phyloP scores from a whole-genome alignment of 2,888 invertebrate genomes.

The Siphlonurus alternatus region DNA sequence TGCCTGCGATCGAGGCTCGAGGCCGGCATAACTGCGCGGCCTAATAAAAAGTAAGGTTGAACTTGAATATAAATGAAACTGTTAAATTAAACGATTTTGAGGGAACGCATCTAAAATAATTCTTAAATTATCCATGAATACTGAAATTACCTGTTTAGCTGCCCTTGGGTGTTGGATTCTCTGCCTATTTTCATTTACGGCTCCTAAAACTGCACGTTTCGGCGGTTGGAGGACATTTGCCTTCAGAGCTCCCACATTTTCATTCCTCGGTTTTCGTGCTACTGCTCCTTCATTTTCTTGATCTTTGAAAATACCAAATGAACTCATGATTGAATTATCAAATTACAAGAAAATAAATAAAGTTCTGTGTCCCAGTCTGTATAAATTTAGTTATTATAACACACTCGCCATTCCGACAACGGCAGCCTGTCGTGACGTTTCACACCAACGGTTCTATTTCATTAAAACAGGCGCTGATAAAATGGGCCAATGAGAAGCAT shows the following conservation, averaged over 20 bases:
- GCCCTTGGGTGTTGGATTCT: constrained; percentile 30
- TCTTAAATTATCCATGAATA: too few relatives aligned
- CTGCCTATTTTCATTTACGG: constrained; percentile 39
- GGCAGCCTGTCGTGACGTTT: background rate
- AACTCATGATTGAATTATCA: constrained; percentile 36
- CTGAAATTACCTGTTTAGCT: constrained; percentile 35
- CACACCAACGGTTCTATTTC: background rate
- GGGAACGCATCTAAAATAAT: too few relatives aligned
- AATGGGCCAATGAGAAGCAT: too few relatives aligned
- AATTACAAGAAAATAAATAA: background rate
- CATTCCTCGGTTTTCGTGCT: constrained; percentile 10
- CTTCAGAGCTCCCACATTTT: background rate
- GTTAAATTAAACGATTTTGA: too few relatives aligned
- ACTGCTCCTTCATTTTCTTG: constrained; percentile 47
- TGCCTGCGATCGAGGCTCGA: too few relatives aligned
- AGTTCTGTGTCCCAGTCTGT: background rate
- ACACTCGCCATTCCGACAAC: background rate
- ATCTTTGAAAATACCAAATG: constrained; percentile 59
- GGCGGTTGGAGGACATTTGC: background rate
- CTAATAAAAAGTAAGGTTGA: too few relatives aligned
- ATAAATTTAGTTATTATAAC: background rate
- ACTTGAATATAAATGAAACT: too few relatives aligned
- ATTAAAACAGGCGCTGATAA: background rate
- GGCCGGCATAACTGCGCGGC: too few relatives aligned
- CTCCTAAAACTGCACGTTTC: constrained; percentile 37